These are phyloP conservation scores for Mesocricetus auratus DNA, from an alignment of 2,113 vertebrate genomes.

Conservation along the genomic window DNA sequence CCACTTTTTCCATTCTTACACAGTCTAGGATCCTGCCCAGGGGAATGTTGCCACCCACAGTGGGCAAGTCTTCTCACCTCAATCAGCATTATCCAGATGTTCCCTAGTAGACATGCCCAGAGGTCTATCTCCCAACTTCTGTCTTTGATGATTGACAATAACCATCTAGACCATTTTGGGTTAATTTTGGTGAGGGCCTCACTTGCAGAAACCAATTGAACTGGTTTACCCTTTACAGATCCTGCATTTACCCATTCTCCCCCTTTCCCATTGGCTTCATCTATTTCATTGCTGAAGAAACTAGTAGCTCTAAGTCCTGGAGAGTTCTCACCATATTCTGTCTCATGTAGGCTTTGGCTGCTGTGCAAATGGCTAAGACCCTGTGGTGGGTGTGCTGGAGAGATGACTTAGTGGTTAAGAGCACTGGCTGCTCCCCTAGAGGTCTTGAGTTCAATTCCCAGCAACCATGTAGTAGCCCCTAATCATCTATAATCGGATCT, in stretches of 20 bases:
- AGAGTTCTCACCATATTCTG: not conserved
- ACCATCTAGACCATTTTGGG: not conserved
- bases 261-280: constrained; percentile 5
- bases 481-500: too few species aligned
- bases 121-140: not conserved
- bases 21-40: not conserved
- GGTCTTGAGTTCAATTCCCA: too few species aligned
- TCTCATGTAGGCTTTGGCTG: not conserved
- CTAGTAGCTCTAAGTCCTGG: not conserved
- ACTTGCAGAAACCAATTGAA: not conserved
- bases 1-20: not conserved
- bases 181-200: not conserved
- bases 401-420: too few species aligned
- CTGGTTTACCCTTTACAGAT: not conserved
- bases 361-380: not conserved
- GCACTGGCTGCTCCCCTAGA: too few species aligned
- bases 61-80: not conserved
- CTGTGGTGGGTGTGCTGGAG: not conserved
- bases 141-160: not conserved
- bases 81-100: not conserved
- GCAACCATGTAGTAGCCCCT: too few species aligned
- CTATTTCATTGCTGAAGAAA: constrained; percentile 11
- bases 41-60: not conserved
- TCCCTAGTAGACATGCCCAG: not conserved
- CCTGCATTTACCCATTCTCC: not conserved